These are phyloP conservation scores for Notamacropus eugenii DNA, from an alignment of 2,797 vertebrate species.

Conservation along the genomic window DNA sequence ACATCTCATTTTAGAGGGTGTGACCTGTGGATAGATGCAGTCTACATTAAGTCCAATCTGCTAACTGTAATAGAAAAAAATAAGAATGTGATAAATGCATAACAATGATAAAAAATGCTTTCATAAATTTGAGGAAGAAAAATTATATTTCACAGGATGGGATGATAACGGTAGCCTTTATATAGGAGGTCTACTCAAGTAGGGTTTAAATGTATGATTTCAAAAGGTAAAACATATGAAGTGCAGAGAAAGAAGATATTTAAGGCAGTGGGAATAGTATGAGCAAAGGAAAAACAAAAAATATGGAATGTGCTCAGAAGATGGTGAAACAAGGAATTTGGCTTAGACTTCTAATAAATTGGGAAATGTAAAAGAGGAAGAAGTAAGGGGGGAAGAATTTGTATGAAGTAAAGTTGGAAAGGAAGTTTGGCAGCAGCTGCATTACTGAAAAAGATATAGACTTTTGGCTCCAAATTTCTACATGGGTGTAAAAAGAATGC, in stretches of 20 bases:
- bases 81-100: neutral
- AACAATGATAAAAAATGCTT: neutral
- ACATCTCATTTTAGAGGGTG: neutral
- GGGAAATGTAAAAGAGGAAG: neutral
- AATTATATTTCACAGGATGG: neutral
- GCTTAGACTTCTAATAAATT: neutral
- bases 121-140: neutral
- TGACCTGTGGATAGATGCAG: neutral
- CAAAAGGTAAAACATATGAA: neutral
- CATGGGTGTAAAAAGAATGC: neutral
- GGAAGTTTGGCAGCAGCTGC: neutral
- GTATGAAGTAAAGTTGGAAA: neutral
- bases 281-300: neutral
- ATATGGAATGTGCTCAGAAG: neutral
- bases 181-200: neutral
- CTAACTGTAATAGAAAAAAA: neutral
- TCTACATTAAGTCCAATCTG: neutral
- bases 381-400: neutral
- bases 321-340: neutral
- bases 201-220: neutral
- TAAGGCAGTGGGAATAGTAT: neutral
- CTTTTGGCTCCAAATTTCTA: neutral
- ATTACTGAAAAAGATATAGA: neutral
- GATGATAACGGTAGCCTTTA: neutral
- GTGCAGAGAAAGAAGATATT: neutral